Percentiles rank a stretch among this genome's conserved stretches.
Conservation (phyloP, 2,888 invertebrate species). For the Epicampocera succincta region DNA sequence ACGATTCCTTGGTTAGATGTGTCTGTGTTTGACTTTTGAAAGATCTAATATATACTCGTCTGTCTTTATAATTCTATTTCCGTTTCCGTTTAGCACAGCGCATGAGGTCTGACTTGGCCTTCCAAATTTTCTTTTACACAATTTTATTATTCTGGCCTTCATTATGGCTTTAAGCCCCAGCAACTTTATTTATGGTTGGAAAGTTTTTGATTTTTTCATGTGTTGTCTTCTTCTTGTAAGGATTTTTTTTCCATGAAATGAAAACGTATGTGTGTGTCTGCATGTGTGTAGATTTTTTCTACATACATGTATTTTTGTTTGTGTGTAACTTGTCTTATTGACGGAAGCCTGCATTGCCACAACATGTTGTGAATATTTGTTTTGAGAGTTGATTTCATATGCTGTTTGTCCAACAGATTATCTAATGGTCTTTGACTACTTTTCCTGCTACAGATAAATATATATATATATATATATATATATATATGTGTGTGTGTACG, state of each 20-base stretch:
- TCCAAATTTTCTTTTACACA: conserved; percentile 12
- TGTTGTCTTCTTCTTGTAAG: background rate
- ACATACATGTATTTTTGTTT: conserved; percentile 42
- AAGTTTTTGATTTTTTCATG: conserved; percentile 17
- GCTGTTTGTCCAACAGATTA: conserved; percentile 59
- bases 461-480: no score
- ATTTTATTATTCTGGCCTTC: conserved; percentile 39
- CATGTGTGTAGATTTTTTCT: conserved; percentile 43
- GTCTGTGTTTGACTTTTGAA: conserved; percentile 50
- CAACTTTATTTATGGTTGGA: conserved; percentile 44
- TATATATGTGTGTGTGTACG: no score
- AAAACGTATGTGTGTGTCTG: background rate
- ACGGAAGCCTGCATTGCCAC: conserved; percentile 43
- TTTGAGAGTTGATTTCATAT: conserved; percentile 54
- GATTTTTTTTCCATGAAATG: background rate
- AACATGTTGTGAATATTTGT: conserved; percentile 41
- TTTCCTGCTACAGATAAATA: background rate
- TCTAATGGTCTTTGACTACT: conserved; percentile 53
- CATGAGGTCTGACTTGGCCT: conserved; percentile 35
- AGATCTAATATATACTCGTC: conserved; percentile 67
- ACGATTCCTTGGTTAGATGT: background rate
- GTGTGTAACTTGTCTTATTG: conserved; percentile 30
- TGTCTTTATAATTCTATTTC: conserved; percentile 79
- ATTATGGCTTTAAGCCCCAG: conserved; percentile 30
- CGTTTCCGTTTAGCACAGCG: conserved; percentile 74